Evolutionary conservation across 2,797 vertebrate species (phyloP), one percentile per base, ranked within the genome.

Genomic region (Sebastiscus albofasciatus): DNA sequence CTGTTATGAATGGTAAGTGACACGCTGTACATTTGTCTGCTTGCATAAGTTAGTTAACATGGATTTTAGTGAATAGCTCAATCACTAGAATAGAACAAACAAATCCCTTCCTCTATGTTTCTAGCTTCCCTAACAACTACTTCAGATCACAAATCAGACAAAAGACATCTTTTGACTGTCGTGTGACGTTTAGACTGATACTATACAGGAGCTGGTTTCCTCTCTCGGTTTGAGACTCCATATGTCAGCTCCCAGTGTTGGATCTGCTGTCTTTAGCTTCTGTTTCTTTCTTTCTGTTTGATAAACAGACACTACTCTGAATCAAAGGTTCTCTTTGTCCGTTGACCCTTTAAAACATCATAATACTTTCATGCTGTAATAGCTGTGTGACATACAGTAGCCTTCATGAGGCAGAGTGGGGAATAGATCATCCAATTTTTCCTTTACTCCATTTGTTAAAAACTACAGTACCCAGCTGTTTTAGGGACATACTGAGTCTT

Each of bases 11-110:
- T 69, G 61, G 6, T 62, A 42, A 58, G 55, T 54, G 36, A 66
- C 33, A 42, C 3, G 11, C 39, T 77, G 33, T 58, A 70, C 18
- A 52, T 27, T 56, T 0, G 4, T 74, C 22, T 68, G 31, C 71
- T 81, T 73, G 58, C 55, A 72, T 77, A 62, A 78, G 62, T 84
- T 39, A 75, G 34, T 77, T 71, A 58, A 18, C 56, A 20, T 60
- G 24, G 34, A 58, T 75, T 84, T 72, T 27, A 67, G 7, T 62
- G 26, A 68, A 52, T 65, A 78, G 62, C 52, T 26, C 55, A 26
- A 22, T 26, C 39, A 26, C 9, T 66, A 39, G 49, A n/a, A 52
- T 52, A n/a, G 49, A 20, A n/a, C 49, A 52, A 52, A 52, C 49
- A 0, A 52, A 52, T 52, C 49, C 49, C 14, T 20, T 52, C 6